Base-by-base conservation (phyloP, 2,888 invertebrate genomes). In the Linyphia triangularis region DNA sequence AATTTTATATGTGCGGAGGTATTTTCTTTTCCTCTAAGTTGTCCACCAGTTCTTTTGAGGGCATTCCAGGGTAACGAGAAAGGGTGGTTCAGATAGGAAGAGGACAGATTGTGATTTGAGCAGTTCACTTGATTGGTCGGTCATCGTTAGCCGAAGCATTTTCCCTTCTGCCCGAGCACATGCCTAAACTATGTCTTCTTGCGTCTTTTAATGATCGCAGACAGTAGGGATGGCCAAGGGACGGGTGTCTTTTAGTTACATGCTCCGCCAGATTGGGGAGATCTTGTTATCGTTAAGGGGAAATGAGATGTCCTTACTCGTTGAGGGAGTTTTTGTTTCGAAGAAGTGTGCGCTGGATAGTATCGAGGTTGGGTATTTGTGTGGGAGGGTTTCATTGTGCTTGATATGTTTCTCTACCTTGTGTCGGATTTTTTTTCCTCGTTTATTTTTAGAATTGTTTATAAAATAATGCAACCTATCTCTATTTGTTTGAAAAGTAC, bases 201-300 rank as follows among this genome's bases (percentile, higher is more conserved):
- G 63, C 33, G 33, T 33, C 33, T 9, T 9, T n/a, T 51, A 51
- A 51, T 51, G 51, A 51, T 51, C 13, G 16, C 1, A n/a, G 51
- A 5, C 13, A 51, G 51, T 5, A 51, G n/a, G 51, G 51, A 51
- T 16, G 40, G 51, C n/a, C n/a, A n/a, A 22, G 30, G 30, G 63
- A 37, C 19, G 51, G 51, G 19, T 65, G 57, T 59, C 72, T 40
- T 72, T 43, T 40, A 59, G 70, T 40, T 82, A 26, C 85, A 85
- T 78, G 85, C 37, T n/a, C 51, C 65, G 85, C 26, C 61, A 24
- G 61, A 78, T 59, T 59, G 59, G 51, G 37, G 2, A 75, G 67
- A 70, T 59, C 85, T 61, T 85, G 78, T 85, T 85, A 85, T 85
- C 85, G 63, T 78, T 85, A 85, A 72, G 51, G 51, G 70, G 78